Evolutionary conservation across 2,797 vertebrate species (phyloP), one percentile per base, ranked within the genome.

Genomic region (Spheniscus humboldti): DNA sequence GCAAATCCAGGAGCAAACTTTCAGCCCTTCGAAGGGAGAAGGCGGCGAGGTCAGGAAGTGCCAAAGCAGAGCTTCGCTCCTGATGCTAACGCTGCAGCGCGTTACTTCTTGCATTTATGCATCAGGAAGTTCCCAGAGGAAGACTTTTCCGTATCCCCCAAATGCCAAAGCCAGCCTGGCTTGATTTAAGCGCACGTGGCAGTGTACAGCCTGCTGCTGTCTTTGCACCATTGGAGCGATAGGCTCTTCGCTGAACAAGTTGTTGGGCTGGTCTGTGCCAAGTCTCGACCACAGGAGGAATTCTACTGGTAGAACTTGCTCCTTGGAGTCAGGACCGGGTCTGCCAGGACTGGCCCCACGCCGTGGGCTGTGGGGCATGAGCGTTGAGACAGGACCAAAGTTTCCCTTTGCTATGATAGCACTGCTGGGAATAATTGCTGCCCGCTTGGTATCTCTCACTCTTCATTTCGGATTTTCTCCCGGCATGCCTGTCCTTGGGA

Each of bases 281-380:
- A 55, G 48, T 76, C 31, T 68, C 2, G 0, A 23, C 55, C 7
- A 0, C 68, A 60, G 72, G 72, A 94, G 82, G 60, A 94, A 2
- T 59, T 35, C 48, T 80, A 11, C 94, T 86, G 87, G 79, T 91
- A 55, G 68, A 88, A 92, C 85, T 86, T 12, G 39, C 72, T 91
- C 28, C 81, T 55, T 4, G 6, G n/a, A 88, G 78, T 57, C 59
- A 10, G 86, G 2, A 0, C 5, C 0, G 1, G 59, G 50, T 72
- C 79, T 77, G 55, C 33, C 28, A 31, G 39, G 37, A 15, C 22
- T 2, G 2, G 76, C 43, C 48, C 10, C 2, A 2, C 0, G 2
- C 59, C 2, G 3, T 3, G 7, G 56, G 8, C 86, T 92, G 66
- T 0, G 0, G 39, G 39, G 25, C n/a, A 13, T 0, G 0, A 78